A percentile compares a stretch with the other conserved stretches of the same genome.
Evolutionary conservation across 1,140 invertebrate genomes (phyloP).

Genomic region (Rhagoletis zephyria): DNA sequence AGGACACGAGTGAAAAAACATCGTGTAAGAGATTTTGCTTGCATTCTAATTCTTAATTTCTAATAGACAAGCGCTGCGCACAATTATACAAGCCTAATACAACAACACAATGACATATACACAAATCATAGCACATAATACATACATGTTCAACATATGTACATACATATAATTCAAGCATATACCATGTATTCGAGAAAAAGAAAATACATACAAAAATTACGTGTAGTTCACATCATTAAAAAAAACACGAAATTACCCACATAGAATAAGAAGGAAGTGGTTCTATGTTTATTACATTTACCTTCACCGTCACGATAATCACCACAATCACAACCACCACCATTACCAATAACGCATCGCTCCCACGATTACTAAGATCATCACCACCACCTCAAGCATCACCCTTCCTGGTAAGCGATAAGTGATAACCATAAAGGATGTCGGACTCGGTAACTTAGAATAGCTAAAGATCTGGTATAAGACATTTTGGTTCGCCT

Average conservation of each 20-base stretch:
- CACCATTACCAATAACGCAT: constrained; percentile 35
- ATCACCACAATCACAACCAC: constrained; percentile 34
- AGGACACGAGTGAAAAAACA: background rate
- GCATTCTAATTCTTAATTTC: background rate
- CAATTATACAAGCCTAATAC: background rate
- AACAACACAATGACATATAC: background rate
- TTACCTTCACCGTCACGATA: constrained; percentile 8
- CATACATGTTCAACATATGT: background rate
- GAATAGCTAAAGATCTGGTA: background rate
- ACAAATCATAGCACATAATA: background rate
- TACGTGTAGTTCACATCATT: constrained; percentile 30
- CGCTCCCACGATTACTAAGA: constrained; percentile 39
- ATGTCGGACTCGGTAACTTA: background rate
- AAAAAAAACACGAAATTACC: background rate
- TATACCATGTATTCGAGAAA: background rate
- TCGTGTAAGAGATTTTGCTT: constrained; percentile 31
- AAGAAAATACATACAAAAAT: background rate
- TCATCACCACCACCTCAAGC: constrained; percentile 28
- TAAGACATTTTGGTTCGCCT: background rate
- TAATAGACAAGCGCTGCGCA: background rate
- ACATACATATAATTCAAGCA: constrained; percentile 17
- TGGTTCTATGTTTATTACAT: constrained; percentile 19
- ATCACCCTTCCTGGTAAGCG: constrained; percentile 33
- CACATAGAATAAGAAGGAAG: constrained; percentile 42
- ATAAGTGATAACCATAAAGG: background rate